Evolutionary conservation across 2,797 vertebrate species (phyloP).

Genomic region (Acridotheres tristis): DNA sequence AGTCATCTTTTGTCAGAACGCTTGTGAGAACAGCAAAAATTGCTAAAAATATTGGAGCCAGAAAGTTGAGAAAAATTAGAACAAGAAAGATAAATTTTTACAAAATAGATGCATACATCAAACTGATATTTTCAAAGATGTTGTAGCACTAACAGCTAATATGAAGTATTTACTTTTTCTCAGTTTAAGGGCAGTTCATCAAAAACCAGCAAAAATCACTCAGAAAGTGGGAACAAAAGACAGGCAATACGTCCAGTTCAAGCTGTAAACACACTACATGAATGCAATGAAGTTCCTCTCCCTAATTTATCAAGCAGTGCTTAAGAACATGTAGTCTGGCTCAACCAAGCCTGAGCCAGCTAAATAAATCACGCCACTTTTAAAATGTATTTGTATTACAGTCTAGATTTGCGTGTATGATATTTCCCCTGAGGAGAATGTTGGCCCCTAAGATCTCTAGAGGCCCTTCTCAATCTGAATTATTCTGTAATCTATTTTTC

Average conservation of each 20-base stretch:
- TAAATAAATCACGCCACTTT: not conserved
- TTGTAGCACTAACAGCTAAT: not conserved
- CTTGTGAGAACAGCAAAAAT: slow-evolving; percentile 85
- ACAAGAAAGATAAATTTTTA: not conserved
- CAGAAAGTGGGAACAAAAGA: not conserved
- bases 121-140: not conserved
- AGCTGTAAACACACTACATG: not conserved
- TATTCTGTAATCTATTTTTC: not conserved
- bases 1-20: slow-evolving; percentile 93
- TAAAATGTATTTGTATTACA: not conserved
- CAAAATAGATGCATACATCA: not conserved
- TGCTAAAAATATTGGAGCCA: slow-evolving; percentile 53
- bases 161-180: not conserved
- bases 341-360: not conserved
- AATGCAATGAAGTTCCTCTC: not conserved
- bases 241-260: not conserved
- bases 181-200: not conserved
- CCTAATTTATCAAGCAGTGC: not conserved
- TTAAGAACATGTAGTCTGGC: not conserved
- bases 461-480: not conserved
- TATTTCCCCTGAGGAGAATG: not conserved
- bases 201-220: not conserved
- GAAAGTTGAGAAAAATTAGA: not conserved
- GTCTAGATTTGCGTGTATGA: accelerated
- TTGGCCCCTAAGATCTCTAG: not conserved